Evolutionary conservation across 2,888 invertebrate genomes (phyloP).

Genomic region (Apamea crenata): DNA sequence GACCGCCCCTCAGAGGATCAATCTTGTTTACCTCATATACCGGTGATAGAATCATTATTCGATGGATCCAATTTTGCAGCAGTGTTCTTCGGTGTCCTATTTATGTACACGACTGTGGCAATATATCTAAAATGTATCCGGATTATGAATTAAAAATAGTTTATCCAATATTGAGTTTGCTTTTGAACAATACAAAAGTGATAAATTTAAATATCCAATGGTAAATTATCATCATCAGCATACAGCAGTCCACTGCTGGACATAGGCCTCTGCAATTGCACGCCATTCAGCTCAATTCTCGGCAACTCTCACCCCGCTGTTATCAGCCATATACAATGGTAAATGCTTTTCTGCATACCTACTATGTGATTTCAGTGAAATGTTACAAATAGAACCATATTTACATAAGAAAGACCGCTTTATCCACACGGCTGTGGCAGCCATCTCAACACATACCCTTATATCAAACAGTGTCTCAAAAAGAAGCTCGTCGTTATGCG

Average conservation of each 20-base stretch:
- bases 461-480: neutral
- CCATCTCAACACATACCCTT: neutral
- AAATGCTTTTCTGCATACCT: neutral
- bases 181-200: neutral
- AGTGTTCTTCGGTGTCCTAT: slow-evolving; percentile 23
- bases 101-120: slow-evolving; percentile 21
- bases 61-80: slow-evolving; percentile 30
- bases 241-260: too few relatives aligned
- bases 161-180: neutral
- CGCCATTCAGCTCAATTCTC: too few relatives aligned
- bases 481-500: neutral
- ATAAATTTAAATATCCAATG: neutral
- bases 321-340: too few relatives aligned
- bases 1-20: neutral
- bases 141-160: slow-evolving; percentile 30
- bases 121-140: slow-evolving; percentile 17
- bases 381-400: neutral
- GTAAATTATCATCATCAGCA: too few relatives aligned
- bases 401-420: neutral
- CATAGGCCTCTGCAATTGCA: too few relatives aligned
- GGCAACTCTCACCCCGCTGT: too few relatives aligned
- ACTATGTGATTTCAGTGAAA: neutral
- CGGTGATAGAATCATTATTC: slow-evolving; percentile 8
- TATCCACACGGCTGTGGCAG: neutral
- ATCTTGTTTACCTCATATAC: slow-evolving; percentile 5